Evolutionary conservation across 2,113 vertebrate genomes (phyloP).

Genomic region (Malurus melanocephalus): DNA sequence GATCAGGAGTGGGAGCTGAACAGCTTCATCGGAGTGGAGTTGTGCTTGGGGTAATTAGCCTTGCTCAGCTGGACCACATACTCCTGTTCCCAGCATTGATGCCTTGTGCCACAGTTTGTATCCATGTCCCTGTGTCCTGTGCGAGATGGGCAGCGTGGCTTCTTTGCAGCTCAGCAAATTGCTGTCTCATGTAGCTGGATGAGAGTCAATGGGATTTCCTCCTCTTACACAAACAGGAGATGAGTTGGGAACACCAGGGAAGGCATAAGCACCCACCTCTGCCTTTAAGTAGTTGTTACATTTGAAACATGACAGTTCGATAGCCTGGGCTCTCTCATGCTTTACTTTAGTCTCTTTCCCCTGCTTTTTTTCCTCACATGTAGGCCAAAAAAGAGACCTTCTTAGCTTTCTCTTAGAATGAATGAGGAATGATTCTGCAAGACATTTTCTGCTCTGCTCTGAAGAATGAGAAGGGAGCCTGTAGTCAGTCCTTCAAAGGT

Average conservation of each 20-base stretch:
- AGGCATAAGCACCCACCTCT: not conserved
- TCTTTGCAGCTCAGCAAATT: not conserved
- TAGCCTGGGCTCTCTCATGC: not conserved
- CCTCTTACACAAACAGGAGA: not conserved
- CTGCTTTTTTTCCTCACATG: not conserved
- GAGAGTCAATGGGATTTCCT: not conserved
- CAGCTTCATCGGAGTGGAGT: not conserved
- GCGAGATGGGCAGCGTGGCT: not conserved
- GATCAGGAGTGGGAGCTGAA: not conserved
- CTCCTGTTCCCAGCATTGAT: not conserved
- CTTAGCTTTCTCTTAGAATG: not conserved
- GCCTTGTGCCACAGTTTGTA: rapidly evolving
- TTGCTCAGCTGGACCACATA: not conserved
- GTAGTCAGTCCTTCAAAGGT: not conserved
- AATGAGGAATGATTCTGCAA: not conserved
- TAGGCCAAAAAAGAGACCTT: not conserved
- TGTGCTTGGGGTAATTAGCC: not conserved
- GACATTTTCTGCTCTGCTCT: not conserved
- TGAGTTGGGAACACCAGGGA: not conserved
- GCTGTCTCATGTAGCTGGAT: not conserved
- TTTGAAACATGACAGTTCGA: not conserved
- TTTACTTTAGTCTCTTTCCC: not conserved
- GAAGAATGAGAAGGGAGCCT: not conserved
- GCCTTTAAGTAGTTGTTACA: not conserved
- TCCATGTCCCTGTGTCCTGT: rapidly evolving